phyloP scores from a whole-genome alignment of 2,797 vertebrate genomes.

The Sebastolobus altivelis region DNA sequence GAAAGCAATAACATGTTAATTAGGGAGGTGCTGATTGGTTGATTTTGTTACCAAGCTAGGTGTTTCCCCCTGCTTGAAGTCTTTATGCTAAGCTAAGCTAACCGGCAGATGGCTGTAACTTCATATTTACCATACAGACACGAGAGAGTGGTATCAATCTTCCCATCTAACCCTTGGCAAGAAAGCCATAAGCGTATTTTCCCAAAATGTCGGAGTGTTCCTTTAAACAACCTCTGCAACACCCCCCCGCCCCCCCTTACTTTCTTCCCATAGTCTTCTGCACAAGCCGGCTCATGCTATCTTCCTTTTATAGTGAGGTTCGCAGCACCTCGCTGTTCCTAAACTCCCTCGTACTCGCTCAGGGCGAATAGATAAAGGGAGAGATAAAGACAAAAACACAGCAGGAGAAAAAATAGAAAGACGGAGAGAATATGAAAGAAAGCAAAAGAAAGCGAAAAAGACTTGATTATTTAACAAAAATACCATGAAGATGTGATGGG shows the following conservation, averaged over 20 bases:
- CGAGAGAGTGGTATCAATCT: not conserved
- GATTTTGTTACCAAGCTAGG: not conserved
- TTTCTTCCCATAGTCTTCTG: slow-evolving; percentile 14
- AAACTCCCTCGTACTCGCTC: slow-evolving; percentile 42
- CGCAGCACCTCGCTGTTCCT: slow-evolving; percentile 26
- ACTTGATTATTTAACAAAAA: not conserved
- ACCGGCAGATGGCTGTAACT: not conserved
- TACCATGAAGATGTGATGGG: not conserved
- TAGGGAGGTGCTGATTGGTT: not conserved
- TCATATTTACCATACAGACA: not conserved
- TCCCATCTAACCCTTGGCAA: not conserved
- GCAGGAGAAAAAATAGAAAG: not conserved
- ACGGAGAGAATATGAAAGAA: not conserved
- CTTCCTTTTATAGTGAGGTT: slow-evolving; percentile 78
- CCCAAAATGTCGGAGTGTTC: slow-evolving; percentile 26
- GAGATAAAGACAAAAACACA: slow-evolving; percentile 15
- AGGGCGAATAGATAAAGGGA: slow-evolving; percentile 7
- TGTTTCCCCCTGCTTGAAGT: not conserved
- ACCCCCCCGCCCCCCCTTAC: not conserved
- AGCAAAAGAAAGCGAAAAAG: not conserved
- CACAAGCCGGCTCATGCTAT: slow-evolving; percentile 29
- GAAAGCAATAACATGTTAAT: not conserved
- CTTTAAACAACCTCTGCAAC: slow-evolving; percentile 30
- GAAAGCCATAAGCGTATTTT: not conserved
- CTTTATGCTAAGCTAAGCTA: slow-evolving; percentile 8